Evolutionary conservation across 2,888 invertebrate genomes (phyloP), one percentile per base, ranked within the genome.

Genomic region (Dicyrtomina minuta): DNA sequence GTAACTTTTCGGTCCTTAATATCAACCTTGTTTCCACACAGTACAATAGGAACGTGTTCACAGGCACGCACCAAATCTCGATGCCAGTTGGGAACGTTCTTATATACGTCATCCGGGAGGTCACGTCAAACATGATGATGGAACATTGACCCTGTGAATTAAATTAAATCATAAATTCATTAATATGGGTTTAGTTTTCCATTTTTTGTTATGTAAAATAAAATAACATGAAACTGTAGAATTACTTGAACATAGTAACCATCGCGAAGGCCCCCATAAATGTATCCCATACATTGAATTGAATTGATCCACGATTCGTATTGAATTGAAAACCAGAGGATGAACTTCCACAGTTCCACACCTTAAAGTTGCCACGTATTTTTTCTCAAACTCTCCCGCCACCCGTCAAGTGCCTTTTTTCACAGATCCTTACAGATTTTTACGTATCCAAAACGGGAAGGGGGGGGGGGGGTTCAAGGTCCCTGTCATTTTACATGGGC

Each of bases 291-390:
- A 99, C 98, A 81, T 99, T 99, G 84, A 98, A 99, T 79, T 95
- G 88, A 79, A 99, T 97, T 44, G 94, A 89, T 5, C 99, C 99
- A 81, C 99, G 88, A 83, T 93, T 98, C 71, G 99, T 99, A 84
- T 98, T 95, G n/a, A n/a, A 84, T 98, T 95, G 84, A 99, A 99
- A 65, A 95, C 91, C 76, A 99, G 84, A 0, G 99, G 98, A 84
- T 99, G 99, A 56, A 99, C 99, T 85, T 99, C 99, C 13, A 99
- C 99, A n/a, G n/a, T n/a, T n/a, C n/a, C n/a, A n/a, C n/a, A n/a
- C 78, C 99, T 99, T 66, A 99, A 86, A 44, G 99, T n/a, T n/a
- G n/a, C n/a, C n/a, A n/a, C n/a, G n/a, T n/a, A n/a, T n/a, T n/a
- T n/a, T n/a, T n/a, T n/a, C n/a, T n/a, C n/a, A n/a, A n/a, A n/a